Conservation (phyloP, 2,113 vertebrate species). For the Lipotes vexillifer region DNA sequence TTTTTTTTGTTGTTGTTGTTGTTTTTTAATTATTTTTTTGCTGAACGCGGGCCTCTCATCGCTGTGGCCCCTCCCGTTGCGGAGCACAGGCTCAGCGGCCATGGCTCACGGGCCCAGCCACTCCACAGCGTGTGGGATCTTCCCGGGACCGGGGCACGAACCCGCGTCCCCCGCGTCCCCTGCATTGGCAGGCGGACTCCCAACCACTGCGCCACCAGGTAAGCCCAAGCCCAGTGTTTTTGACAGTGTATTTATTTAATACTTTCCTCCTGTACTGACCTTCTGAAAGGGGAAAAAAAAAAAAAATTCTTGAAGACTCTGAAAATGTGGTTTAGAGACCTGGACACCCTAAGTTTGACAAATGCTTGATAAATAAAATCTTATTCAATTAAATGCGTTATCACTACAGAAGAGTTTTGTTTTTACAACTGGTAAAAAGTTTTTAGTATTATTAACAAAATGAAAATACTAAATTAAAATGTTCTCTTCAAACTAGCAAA, state of each 20-base stretch:
- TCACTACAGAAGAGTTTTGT: neutral
- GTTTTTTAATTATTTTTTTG: too few species aligned
- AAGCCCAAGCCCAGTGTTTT: neutral
- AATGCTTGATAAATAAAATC: neutral
- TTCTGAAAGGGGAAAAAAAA: constrained; percentile 4
- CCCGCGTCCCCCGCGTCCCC: too few species aligned
- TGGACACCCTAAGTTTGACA: neutral
- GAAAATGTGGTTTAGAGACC: neutral
- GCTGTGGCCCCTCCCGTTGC: too few species aligned
- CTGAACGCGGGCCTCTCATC: too few species aligned
- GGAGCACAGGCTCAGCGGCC: too few species aligned
- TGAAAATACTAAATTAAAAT: neutral
- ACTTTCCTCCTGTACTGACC: neutral
- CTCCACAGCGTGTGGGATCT: too few species aligned
- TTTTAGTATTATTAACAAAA: constrained; percentile 4
- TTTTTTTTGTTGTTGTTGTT: too few species aligned
- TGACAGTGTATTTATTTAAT: neutral
- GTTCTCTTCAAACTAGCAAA: neutral
- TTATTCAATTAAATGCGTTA: neutral
- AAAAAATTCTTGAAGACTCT: neutral
- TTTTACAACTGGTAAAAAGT: neutral
- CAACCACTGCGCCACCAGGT: too few species aligned
- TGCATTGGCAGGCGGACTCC: too few species aligned
- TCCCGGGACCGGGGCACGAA: too few species aligned
- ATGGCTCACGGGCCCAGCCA: too few species aligned